Conservation (phyloP, 35 echinoderm and acorn worm species). For the Ptychodera flava region DNA sequence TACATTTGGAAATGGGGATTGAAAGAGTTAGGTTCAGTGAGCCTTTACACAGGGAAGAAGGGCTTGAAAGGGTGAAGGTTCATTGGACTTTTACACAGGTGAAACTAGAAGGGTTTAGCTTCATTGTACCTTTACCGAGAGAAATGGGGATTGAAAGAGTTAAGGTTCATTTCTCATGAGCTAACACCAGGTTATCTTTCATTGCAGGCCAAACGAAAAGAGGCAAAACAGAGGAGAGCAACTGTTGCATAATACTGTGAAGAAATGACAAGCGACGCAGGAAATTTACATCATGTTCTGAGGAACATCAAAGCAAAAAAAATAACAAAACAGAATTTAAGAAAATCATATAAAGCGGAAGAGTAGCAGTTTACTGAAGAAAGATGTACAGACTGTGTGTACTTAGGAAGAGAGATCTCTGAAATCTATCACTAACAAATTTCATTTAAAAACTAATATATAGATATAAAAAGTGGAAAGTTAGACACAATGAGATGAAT, state of each 20-base stretch:
- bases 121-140: too few species aligned
- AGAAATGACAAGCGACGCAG: not conserved
- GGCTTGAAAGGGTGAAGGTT: too few species aligned
- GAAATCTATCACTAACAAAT: not conserved
- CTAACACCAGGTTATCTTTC: too few species aligned
- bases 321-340: not conserved
- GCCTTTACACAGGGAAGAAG: too few species aligned
- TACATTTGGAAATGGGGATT: too few species aligned
- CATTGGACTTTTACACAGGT: too few species aligned
- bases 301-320: not conserved
- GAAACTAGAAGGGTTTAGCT: too few species aligned
- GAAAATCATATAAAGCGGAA: not conserved
- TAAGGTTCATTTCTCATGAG: too few species aligned
- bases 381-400: not conserved
- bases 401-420: not conserved
- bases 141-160: too few species aligned
- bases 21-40: too few species aligned
- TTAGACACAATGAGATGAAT: not conserved
- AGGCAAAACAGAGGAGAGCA: conserved; percentile 83
- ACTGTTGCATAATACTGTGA: conserved; percentile 78
- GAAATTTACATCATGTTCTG: not conserved
- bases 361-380: too few species aligned
- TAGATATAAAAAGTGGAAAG: not conserved
- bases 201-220: conserved; percentile 69
- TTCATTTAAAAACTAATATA: not conserved